phyloP scores from a whole-genome alignment of 2,888 invertebrate genomes.

The Lasioglossum marginatum region DNA sequence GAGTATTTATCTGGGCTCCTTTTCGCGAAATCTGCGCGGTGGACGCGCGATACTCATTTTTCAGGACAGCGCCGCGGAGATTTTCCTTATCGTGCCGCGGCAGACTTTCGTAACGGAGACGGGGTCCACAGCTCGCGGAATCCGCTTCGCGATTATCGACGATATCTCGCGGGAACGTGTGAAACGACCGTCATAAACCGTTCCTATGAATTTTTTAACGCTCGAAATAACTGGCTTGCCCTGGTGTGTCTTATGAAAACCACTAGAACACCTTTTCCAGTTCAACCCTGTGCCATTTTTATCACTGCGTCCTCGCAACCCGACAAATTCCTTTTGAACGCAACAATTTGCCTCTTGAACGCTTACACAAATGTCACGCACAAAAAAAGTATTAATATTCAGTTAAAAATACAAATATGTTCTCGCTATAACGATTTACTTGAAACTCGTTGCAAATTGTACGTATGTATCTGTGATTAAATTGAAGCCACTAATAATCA shows the following conservation, averaged over 20 bases:
- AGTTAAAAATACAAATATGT: background rate
- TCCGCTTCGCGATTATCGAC: conserved; percentile 44
- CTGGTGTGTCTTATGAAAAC: background rate
- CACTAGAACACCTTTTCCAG: background rate
- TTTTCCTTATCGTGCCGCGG: conserved; percentile 54
- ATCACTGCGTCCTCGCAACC: background rate
- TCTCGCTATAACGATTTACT: background rate
- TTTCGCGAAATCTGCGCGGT: conserved; percentile 9
- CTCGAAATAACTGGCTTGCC: background rate
- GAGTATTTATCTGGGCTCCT: conserved; percentile 24
- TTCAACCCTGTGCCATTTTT: background rate
- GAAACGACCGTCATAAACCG: background rate
- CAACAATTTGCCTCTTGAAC: background rate
- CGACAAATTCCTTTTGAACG: background rate
- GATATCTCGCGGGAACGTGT: conserved; percentile 57
- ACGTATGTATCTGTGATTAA: background rate
- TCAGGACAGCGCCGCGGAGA: conserved; percentile 38
- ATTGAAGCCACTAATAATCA: background rate
- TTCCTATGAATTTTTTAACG: background rate
- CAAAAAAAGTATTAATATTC: background rate
- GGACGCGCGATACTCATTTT: conserved; percentile 34
- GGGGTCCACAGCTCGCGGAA: conserved; percentile 7
- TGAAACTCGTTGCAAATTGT: too few species aligned
- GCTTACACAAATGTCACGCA: too few species aligned
- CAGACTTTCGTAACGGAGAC: conserved; percentile 34